Base-by-base conservation (phyloP, 2,888 invertebrate genomes). In the Sturmia bella region DNA sequence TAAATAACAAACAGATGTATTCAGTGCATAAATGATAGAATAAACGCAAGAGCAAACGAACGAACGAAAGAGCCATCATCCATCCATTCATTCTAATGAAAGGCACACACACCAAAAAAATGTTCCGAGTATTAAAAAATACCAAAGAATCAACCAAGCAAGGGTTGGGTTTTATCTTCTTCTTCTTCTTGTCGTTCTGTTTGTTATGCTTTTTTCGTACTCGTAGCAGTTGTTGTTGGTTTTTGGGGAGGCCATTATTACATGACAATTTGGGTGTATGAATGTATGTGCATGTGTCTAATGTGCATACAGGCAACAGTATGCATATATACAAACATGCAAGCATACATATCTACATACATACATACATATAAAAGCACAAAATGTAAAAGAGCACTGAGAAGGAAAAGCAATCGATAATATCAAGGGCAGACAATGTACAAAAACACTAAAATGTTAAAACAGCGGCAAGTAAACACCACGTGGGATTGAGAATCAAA, bases 351-450 rank as follows among this genome's bases (percentile, higher is more conserved):
- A 39, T 39, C 3, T 1, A 52, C 12, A 24, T 7, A 39, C 1
- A 39, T 11, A 50, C 24, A 12, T 13, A 57, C 15, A 39, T 15
- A 13, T 12, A n/a, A 3, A 41, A 13, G 24, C 7, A 41, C 21
- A 24, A 52, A 52, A 72, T 54, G 39, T 39, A 66, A 78, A 82
- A 82, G 45, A 66, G 66, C 64, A 66, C 74, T 27, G 59, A n/a
- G n/a, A 63, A 61, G 52, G 75, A 84, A 87, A 87, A 87, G 89
- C 61, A 90, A 90, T 90, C 90, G 87, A 90, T 90, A 90, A 90
- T 89, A 90, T 90, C 90, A 90, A 90, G 90, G 90, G 90, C 90
- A 90, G 90, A 90, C 90, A 89, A 89, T 89, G 87, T 86, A 86
- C 86, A 84, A 84, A 84, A 86, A 84, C 83, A 79, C 66, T 66